Conservation (phyloP, 2,113 vertebrate species). For the Pantherophis guttatus region DNA sequence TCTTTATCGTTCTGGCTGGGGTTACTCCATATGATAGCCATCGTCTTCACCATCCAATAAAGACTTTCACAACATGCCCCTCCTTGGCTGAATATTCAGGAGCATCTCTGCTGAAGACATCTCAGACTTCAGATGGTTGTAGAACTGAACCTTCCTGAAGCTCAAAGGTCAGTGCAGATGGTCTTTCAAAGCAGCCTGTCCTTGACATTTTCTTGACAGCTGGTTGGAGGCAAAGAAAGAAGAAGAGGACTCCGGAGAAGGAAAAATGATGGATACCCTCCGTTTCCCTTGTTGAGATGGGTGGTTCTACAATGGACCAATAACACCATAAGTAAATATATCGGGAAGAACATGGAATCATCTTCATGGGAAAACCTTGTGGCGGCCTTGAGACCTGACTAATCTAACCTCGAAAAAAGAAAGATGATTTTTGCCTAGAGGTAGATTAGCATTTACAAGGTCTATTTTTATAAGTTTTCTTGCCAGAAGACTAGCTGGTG, state of each 20-base stretch:
- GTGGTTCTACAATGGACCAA: neutral
- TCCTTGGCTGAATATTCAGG: neutral
- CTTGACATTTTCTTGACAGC: neutral
- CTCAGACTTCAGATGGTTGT: neutral
- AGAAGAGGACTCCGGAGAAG: neutral
- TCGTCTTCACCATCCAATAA: conserved; percentile 64
- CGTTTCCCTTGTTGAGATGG: neutral
- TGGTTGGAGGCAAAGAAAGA: neutral
- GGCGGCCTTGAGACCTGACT: neutral
- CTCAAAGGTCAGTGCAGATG: neutral
- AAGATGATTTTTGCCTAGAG: neutral
- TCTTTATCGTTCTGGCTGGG: conserved; percentile 41
- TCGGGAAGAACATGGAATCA: neutral
- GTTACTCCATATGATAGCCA: conserved; percentile 28
- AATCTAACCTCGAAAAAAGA: neutral
- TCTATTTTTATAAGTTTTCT: neutral
- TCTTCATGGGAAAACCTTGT: neutral
- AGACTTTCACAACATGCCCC: neutral
- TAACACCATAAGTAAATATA: neutral
- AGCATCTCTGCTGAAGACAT: neutral
- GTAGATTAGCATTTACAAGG: neutral
- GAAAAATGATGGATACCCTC: too few relatives aligned
- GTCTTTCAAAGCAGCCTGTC: neutral
- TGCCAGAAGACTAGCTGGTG: neutral
- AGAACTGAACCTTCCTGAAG: neutral